Conservation (phyloP, 2,888 invertebrate genomes). For the Brenthis ino region DNA sequence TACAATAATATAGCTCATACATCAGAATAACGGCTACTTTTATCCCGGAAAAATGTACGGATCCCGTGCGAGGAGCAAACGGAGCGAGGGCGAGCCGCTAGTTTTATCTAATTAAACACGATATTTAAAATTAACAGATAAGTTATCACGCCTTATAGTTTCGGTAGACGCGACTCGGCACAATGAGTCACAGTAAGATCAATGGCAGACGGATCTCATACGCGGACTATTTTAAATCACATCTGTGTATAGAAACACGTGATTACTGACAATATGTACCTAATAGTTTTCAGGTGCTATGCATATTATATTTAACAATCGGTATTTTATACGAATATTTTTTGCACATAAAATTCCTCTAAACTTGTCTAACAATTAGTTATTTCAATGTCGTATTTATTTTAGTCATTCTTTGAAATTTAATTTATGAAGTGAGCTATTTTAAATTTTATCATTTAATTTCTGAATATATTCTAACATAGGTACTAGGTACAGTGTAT, state of each 20-base stretch:
- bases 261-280: slow-evolving; percentile 20
- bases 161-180: slow-evolving; percentile 38
- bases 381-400: slow-evolving; percentile 1
- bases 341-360: neutral
- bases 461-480: neutral
- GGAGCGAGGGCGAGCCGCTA: too few relatives aligned
- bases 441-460: slow-evolving; percentile 10
- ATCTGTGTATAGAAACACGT: slow-evolving; percentile 29
- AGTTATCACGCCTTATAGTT: slow-evolving; percentile 22
- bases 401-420: neutral
- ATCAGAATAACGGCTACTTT: too few relatives aligned
- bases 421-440: slow-evolving; percentile 1
- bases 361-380: neutral
- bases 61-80: too few relatives aligned
- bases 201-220: slow-evolving; percentile 42
- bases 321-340: neutral
- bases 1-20: too few relatives aligned
- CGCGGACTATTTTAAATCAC: slow-evolving; percentile 39
- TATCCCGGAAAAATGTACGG: too few relatives aligned
- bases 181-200: slow-evolving; percentile 42
- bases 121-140: slow-evolving; percentile 16
- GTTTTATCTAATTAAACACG: slow-evolving; percentile 5
- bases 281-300: slow-evolving; percentile 13
- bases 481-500: too few relatives aligned
- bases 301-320: slow-evolving; percentile 3